A percentile compares a stretch with the other conserved stretches of the same genome.
Conservation (phyloP, 92 coral and sea anemone genomes). For the Anthopleura xanthogrammica region DNA sequence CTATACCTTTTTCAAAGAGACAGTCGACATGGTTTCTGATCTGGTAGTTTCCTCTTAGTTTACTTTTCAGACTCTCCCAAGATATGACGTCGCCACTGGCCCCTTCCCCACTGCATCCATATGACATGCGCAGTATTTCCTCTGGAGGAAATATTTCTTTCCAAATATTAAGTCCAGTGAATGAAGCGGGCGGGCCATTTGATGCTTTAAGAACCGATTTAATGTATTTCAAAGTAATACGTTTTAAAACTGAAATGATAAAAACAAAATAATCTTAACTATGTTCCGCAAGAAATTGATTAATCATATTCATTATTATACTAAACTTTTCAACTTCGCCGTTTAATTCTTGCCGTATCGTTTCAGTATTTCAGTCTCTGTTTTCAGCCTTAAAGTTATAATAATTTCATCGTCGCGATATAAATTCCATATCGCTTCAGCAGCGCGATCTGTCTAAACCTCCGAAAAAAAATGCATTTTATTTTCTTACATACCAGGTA, state of each 20-base stretch:
- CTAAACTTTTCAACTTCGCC: too few species aligned
- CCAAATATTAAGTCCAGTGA: conserved; percentile 41
- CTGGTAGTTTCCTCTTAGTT: not conserved
- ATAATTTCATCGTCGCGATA: too few species aligned
- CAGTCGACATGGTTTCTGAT: not conserved
- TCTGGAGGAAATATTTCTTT: conserved; percentile 1
- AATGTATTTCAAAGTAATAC: not conserved
- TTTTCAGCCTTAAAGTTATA: too few species aligned
- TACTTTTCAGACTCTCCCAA: conserved; percentile 19
- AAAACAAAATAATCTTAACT: not conserved
- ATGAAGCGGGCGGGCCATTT: not conserved
- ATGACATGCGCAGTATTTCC: conserved; percentile 50
- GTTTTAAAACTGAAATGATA: not conserved
- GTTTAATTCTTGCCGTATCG: too few species aligned
- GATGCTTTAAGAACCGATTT: not conserved
- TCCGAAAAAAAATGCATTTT: too few species aligned
- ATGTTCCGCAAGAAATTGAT: too few species aligned
- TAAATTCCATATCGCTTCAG: too few species aligned
- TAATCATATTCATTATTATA: too few species aligned
- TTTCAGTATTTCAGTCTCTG: too few species aligned
- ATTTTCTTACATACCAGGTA: not conserved
- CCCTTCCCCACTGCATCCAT: conserved; percentile 33
- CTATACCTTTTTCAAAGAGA: not conserved
- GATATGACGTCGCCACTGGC: conserved; percentile 26
- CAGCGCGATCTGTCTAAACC: too few species aligned